Conservation (phyloP, 2,888 invertebrate species). For the Proisotoma minuta region DNA sequence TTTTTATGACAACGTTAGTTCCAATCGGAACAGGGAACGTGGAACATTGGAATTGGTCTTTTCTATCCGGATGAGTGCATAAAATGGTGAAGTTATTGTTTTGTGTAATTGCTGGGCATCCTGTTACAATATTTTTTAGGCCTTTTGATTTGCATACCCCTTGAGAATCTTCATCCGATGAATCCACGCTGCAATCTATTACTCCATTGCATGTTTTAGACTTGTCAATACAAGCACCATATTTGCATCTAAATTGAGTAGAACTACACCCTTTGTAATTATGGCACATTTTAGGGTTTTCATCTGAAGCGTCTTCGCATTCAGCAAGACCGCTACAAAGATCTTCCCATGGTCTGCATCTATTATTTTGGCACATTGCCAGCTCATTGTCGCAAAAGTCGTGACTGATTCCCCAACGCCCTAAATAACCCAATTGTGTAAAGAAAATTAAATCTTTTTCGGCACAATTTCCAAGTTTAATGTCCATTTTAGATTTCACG, state of each 20-base stretch:
- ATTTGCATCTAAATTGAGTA: conserved; percentile 22
- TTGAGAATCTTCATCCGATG: conserved; percentile 23
- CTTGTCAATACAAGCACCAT: conserved; percentile 28
- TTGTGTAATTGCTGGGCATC: conserved; percentile 13
- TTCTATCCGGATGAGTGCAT: conserved; percentile 20
- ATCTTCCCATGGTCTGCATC: conserved; percentile 31
- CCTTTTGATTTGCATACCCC: conserved; percentile 16
- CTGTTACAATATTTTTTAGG: not conserved
- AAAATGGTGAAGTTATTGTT: conserved; percentile 10
- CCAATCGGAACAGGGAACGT: conserved; percentile 12
- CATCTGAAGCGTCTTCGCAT: conserved; percentile 31
- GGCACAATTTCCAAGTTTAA: conserved; percentile 9
- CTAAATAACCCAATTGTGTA: conserved; percentile 21
- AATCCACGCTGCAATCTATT: conserved; percentile 24
- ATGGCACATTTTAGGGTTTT: conserved; percentile 23
- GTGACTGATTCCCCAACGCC: conserved; percentile 27
- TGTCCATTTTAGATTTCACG: conserved; percentile 10
- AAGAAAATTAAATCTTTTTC: conserved; percentile 23
- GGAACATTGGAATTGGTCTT: conserved; percentile 6
- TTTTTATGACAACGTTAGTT: conserved; percentile 20
- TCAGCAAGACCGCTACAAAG: conserved; percentile 22
- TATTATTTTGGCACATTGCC: conserved; percentile 31
- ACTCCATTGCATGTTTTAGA: conserved; percentile 23
- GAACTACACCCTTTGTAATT: conserved; percentile 16
- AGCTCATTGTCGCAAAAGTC: conserved; percentile 31